Evolutionary conservation across 2,797 vertebrate species (phyloP).

Genomic region (Urosaurus nigricauda): DNA sequence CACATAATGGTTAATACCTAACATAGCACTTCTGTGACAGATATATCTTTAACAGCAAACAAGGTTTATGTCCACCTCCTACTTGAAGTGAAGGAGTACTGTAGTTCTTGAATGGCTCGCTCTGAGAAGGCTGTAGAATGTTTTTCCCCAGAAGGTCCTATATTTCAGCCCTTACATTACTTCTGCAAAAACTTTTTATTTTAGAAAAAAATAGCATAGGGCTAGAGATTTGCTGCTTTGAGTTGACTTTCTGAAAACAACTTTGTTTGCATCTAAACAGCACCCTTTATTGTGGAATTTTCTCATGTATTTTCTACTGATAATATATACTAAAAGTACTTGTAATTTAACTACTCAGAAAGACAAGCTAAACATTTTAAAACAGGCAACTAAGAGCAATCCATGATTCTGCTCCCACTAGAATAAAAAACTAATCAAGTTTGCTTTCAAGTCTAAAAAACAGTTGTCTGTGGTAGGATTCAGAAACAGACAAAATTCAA

Average conservation of each 20-base stretch:
- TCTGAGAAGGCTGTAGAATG: too few relatives aligned
- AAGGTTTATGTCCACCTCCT: background rate
- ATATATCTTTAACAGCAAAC: background rate
- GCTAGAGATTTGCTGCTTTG: background rate
- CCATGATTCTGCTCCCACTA: background rate
- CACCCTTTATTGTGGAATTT: background rate
- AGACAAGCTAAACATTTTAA: too few relatives aligned
- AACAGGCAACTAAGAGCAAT: background rate
- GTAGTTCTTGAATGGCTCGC: too few relatives aligned
- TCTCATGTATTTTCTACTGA: too few relatives aligned
- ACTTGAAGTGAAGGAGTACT: background rate
- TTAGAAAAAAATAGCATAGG: background rate
- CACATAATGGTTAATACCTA: background rate
- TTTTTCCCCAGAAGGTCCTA: too few relatives aligned
- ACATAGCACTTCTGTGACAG: background rate
- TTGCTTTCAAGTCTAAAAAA: too few relatives aligned
- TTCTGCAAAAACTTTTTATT: background rate
- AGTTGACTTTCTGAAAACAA: background rate
- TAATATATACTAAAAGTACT: too few relatives aligned
- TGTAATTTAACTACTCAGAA: too few relatives aligned
- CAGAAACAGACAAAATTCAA: background rate
- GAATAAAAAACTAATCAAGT: background rate
- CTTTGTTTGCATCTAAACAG: background rate
- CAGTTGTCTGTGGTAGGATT: background rate
- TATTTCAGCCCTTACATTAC: too few relatives aligned